Base-by-base conservation (phyloP, 2,797 vertebrate genomes). In the Psittacula echo region DNA sequence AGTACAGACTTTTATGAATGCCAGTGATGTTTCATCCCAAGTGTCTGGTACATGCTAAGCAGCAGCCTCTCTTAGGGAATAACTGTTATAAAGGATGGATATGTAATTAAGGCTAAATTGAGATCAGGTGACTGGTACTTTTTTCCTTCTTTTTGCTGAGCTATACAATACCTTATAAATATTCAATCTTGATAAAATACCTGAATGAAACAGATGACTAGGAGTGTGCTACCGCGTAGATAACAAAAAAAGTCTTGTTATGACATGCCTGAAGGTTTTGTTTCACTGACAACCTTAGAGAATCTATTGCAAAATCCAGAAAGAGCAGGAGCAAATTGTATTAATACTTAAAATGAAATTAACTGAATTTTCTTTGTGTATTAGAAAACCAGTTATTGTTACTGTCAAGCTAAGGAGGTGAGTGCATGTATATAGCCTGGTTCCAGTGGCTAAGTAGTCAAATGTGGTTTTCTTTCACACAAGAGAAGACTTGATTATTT, bases 111-210 rank as follows among this genome's bases (percentile, higher is more conserved):
- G 42, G 50, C 34, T 88, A 78, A 81, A 90, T 23, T 44, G 44
- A 85, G 34, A 78, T 62, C 30, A 70, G 51, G 37, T 79, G 77
- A 32, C n/a, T 66, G 71, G 29, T 47, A n/a, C 5, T 74, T 79
- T 70, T 77, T 54, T 51, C 23, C 17, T 71, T 87, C 10, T 62
- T 93, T 90, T 64, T 93, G 58, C 76, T 90, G 79, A 91, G 39
- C 56, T 89, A 24, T 48, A 64, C 5, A 3, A 45, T 58, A 76
- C 29, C 37, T 86, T 64, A 89, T 94, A 80, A 90, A 90, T 89
- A 91, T 83, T 91, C 89, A 72, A 9, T 42, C 53, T 78, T 74
- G 87, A 80, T 77, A 93, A 87, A 91, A 92, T 58, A 83, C 48
- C 39, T 83, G 85, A 91, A 80, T 41, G 61, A 74, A 77, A 85